Evolutionary conservation across 2,113 vertebrate genomes (phyloP), one percentile per base, ranked within the genome.

Genomic region (Lophius piscatorius): DNA sequence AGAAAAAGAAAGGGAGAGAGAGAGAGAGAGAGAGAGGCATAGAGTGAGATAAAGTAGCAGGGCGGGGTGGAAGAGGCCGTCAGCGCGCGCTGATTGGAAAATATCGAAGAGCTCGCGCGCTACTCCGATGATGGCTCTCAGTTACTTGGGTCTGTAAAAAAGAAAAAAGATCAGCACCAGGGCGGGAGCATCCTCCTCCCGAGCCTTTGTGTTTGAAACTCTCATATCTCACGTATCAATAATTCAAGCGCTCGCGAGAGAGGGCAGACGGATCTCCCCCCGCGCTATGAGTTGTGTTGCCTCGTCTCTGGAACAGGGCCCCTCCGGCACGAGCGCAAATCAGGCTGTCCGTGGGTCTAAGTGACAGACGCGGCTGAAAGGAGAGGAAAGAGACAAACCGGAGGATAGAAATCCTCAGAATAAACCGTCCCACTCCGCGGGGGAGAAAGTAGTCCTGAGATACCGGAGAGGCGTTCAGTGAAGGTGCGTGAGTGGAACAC

Each of bases 121-220:
- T 82, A 80, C 81, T 86, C 76, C 60, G 73, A 64, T 86, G 89
- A 84, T 83, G 71, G 83, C 83, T 76, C 76, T 78, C 71, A 17
- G 74, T 80, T 81, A 69, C 63, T 41, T 80, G 77, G 76, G 58
- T 72, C 29, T 68, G 75, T 62, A 31, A 66, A 72, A 72, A 56
- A 20, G 6, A 31, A 33, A 51, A 38, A 33, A 36, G 4, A 62
- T 26, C 42, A 50, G 41, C 54, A 67, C 44, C 46, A 54, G 82
- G 89, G 80, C 80, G 80, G 87, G 83, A 64, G 82, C 67, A 77
- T 74, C 74, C 61, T 64, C 58, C 67, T 74, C 74, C 3, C 23
- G 71, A 90, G 90, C 87, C 92, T 92, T 92, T 93, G 92, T 93
- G 92, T 91, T 91, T 84, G 64, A 83, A 82, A 92, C 91, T 88